Conservation (phyloP, 2,888 invertebrate species). For the Stegophylla sp. region DNA sequence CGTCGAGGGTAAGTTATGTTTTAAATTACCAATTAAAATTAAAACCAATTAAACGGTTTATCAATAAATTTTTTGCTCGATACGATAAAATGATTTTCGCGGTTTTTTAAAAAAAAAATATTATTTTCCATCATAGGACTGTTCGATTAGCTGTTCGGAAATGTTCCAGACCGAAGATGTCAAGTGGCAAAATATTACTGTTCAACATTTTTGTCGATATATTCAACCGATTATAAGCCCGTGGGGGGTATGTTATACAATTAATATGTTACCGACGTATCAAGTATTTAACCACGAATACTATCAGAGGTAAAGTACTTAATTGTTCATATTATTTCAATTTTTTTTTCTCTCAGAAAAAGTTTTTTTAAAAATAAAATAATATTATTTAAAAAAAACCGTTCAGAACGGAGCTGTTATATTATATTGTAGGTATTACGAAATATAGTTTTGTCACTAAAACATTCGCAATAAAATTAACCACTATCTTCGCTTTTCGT, state of each 20-base stretch:
- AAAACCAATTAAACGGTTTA: too few species aligned
- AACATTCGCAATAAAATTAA: too few species aligned
- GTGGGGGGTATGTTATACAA: constrained; percentile 1
- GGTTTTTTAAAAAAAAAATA: too few species aligned
- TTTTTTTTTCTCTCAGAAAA: not conserved
- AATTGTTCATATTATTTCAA: not conserved
- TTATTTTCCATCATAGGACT: not conserved
- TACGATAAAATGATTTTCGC: too few species aligned
- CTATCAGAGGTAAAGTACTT: not conserved
- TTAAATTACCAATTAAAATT: not conserved
- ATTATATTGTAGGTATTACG: too few species aligned
- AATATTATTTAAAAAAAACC: too few species aligned
- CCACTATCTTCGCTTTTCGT: too few species aligned
- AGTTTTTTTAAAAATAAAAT: not conserved
- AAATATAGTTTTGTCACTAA: too few species aligned
- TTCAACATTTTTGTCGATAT: not conserved
- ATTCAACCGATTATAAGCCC: not conserved
- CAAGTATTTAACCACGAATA: constrained; percentile 14
- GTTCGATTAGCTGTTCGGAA: constrained; percentile 11
- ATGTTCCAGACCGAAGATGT: not conserved
- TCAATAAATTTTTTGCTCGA: too few species aligned
- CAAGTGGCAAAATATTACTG: constrained; percentile 22
- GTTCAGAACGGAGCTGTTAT: too few species aligned
- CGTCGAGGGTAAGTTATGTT: not conserved
- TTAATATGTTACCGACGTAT: constrained; percentile 13